Evolutionary conservation across 2,113 vertebrate species (phyloP), one percentile per base, ranked within the genome.

Genomic region (Rhagologus leucostigma): DNA sequence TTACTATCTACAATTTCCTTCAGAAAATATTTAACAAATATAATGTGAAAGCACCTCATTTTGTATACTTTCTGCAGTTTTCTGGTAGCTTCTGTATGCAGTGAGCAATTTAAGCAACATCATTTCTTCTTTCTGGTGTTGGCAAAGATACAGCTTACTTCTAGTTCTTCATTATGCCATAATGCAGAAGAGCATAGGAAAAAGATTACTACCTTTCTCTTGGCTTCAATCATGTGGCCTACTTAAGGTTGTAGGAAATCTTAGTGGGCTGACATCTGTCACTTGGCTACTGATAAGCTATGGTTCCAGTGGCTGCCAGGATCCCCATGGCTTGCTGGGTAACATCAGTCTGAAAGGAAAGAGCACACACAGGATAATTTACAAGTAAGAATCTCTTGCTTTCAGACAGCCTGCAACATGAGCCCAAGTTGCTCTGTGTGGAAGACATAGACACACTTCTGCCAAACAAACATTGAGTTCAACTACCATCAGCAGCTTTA

Each of bases 31-130:
- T 81, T 89, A 53, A 33, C 3, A 8, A 44, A 52, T 37, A 37
- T 70, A 75, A 71, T 21, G 2, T n/a, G n/a, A 50, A 89, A 75
- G 8, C 13, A 46, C 6, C 22, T 91, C 4, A 23, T 63, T 69
- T 47, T 4, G 1, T 1, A 1, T 35, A 29, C 30, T 67, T 70
- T 17, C 18, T 84, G 70, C 0, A 0, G 14, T 71, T 94, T 67
- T 87, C 73, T 71, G 14, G 16, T 70, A 52, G 16, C 6, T 68
- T 78, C 42, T 67, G 6, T 18, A 24, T 9, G 3, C 26, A 73
- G 15, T 29, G 55, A 84, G 26, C 6, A 68, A 69, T 57, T 76
- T 17, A 68, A 59, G 15, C 9, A 79, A 59, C 10, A 29, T 9
- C 2, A 18, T 37, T 89, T 91, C 35, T 67, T 63, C 33, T 37